Evolutionary conservation across 2,113 vertebrate genomes (phyloP).

Genomic region (Amblyopsis rosae): DNA sequence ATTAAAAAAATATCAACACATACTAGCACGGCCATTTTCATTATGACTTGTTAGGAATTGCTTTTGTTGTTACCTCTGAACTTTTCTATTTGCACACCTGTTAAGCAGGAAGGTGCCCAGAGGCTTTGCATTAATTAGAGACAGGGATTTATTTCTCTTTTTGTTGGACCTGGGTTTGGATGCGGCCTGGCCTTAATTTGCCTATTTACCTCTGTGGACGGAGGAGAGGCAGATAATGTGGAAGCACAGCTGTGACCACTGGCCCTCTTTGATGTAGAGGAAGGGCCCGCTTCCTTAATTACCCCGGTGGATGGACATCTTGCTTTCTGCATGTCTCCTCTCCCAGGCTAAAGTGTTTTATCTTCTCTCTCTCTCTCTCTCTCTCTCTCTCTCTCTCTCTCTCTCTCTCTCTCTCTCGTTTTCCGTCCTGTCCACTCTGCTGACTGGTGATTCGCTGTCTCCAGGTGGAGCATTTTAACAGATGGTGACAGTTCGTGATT

Average conservation of each 20-base stretch:
- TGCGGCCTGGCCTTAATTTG: constrained; percentile 59
- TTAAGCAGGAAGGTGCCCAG: constrained; percentile 41
- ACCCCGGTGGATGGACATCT: constrained; percentile 59
- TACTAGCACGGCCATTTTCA: constrained; percentile 26
- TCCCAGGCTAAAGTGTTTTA: background rate
- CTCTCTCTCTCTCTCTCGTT: background rate
- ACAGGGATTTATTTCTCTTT: constrained; percentile 38
- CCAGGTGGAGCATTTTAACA: constrained; percentile 25
- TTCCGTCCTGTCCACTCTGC: background rate
- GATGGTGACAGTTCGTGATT: background rate
- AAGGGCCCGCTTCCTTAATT: constrained; percentile 68
- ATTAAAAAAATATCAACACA: constrained; percentile 15
- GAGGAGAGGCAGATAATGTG: constrained; percentile 59
- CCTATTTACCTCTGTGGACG: constrained; percentile 67
- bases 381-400: background rate
- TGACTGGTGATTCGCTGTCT: constrained; percentile 10
- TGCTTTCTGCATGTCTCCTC: constrained; percentile 42
- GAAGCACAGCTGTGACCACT: constrained; percentile 60
- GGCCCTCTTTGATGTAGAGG: constrained; percentile 66
- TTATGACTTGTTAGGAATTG: constrained; percentile 26
- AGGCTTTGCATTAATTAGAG: constrained; percentile 51
- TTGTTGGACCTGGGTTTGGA: constrained; percentile 47
- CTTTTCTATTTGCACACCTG: constrained; percentile 38
- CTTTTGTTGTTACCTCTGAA: constrained; percentile 28
- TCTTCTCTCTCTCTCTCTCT: background rate